Conservation (phyloP, 2,888 invertebrate genomes). For the Gandaritis pyraliata region DNA sequence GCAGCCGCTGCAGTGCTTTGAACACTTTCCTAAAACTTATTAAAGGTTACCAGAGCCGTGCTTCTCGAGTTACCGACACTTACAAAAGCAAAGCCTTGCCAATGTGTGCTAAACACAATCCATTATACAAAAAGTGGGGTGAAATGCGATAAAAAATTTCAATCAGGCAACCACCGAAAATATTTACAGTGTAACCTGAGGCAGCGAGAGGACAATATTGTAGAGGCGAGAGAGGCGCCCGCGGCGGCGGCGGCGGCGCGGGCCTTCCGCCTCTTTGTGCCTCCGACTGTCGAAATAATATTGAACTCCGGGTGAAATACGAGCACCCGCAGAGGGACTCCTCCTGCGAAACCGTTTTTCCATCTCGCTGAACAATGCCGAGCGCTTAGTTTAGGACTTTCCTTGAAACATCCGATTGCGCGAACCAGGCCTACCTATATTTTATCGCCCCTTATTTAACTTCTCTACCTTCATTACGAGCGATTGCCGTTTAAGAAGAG, state of each 20-base stretch:
- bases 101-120: constrained; percentile 68
- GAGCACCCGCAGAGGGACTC: constrained; percentile 74
- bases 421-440: constrained; percentile 35
- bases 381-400: constrained; percentile 72
- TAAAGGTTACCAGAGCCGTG: constrained; percentile 19
- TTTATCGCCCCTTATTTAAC: constrained; percentile 41
- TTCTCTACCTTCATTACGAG: constrained; percentile 40
- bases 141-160: constrained; percentile 81
- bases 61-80: constrained; percentile 46
- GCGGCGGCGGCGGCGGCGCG: constrained; percentile 61
- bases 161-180: constrained; percentile 81
- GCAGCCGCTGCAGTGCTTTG: constrained; percentile 26
- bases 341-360: constrained; percentile 79
- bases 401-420: constrained; percentile 55
- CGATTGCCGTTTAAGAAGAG: constrained; percentile 41
- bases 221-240: constrained; percentile 72
- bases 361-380: constrained; percentile 75
- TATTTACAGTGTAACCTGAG: constrained; percentile 83
- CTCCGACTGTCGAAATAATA: constrained; percentile 80
- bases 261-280: constrained; percentile 79
- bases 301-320: constrained; percentile 82
- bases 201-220: constrained; percentile 81
- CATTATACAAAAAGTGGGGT: constrained; percentile 70
- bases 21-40: constrained; percentile 28
- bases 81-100: constrained; percentile 54